Evolutionary conservation across 1,140 invertebrate species (phyloP).

Genomic region (Antheraea mylitta): DNA sequence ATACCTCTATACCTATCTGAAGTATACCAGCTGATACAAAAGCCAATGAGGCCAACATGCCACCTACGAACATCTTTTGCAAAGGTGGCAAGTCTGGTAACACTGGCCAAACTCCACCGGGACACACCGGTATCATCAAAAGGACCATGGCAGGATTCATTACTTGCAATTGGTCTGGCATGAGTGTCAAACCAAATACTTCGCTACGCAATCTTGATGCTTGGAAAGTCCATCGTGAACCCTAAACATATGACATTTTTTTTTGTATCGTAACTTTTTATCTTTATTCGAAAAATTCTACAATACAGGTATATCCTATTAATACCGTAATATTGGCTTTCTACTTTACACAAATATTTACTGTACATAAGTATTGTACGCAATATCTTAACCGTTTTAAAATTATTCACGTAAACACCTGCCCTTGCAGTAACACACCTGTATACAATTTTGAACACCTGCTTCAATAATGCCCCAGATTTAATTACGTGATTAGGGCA

Average conservation of each 20-base stretch:
- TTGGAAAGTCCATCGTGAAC: conserved; percentile 88
- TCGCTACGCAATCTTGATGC: conserved; percentile 83
- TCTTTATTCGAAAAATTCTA: too few species aligned
- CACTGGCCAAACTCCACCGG: conserved; percentile 81
- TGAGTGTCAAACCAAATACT: conserved; percentile 76
- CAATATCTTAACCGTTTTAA: too few species aligned
- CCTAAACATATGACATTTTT: conserved; percentile 60
- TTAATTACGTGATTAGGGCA: too few species aligned
- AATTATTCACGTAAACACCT: too few species aligned
- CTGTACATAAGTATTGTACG: too few species aligned
- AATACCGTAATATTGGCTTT: too few species aligned
- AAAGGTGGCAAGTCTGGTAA: conserved; percentile 81
- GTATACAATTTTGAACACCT: too few species aligned
- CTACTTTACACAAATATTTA: too few species aligned
- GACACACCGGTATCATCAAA: conserved; percentile 85
- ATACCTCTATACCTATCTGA: conserved; percentile 65
- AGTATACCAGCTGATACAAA: conserved; percentile 80
- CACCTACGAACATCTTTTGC: conserved; percentile 89
- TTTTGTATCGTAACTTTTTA: too few species aligned
- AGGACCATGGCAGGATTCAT: conserved; percentile 86
- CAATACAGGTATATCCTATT: too few species aligned
- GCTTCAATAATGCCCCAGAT: too few species aligned
- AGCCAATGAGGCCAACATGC: conserved; percentile 87
- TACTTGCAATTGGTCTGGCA: conserved; percentile 86
- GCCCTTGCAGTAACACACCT: too few species aligned